Conservation (phyloP, 2,797 vertebrate species). For the Oophaga sylvatica region DNA sequence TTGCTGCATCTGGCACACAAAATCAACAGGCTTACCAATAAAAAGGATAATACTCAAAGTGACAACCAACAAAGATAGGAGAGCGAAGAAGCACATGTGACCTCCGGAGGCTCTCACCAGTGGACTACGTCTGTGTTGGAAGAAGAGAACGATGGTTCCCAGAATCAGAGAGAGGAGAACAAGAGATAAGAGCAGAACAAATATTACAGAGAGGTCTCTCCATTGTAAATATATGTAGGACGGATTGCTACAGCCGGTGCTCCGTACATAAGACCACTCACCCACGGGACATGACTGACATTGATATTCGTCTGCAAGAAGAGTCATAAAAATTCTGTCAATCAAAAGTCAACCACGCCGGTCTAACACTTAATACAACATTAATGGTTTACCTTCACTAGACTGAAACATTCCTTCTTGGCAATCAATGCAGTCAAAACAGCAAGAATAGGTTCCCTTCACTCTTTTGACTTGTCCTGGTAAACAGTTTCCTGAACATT, state of each 20-base stretch:
- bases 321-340: neutral
- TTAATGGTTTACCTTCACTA: neutral
- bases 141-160: constrained; percentile 71
- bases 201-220: constrained; percentile 69
- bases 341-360: neutral
- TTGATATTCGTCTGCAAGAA: constrained; percentile 48
- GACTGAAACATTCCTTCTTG: constrained; percentile 63
- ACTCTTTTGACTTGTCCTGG: constrained; percentile 81
- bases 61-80: constrained; percentile 75
- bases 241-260: constrained; percentile 76
- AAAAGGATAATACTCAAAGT: constrained; percentile 78
- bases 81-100: constrained; percentile 68
- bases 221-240: constrained; percentile 77
- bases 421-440: constrained; percentile 82
- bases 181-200: constrained; percentile 67
- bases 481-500: constrained; percentile 80
- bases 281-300: constrained; percentile 76
- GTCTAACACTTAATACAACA: neutral
- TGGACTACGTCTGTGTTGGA: constrained; percentile 71
- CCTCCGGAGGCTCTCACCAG: constrained; percentile 81
- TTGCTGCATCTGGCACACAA: constrained; percentile 78
- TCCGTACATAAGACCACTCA: constrained; percentile 81
- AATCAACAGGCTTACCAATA: constrained; percentile 74
- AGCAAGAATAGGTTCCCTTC: constrained; percentile 92
- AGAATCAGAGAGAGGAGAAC: constrained; percentile 69